phyloP scores from a whole-genome alignment of 2,888 invertebrate genomes.

The Trypoxylon attenuatum region DNA sequence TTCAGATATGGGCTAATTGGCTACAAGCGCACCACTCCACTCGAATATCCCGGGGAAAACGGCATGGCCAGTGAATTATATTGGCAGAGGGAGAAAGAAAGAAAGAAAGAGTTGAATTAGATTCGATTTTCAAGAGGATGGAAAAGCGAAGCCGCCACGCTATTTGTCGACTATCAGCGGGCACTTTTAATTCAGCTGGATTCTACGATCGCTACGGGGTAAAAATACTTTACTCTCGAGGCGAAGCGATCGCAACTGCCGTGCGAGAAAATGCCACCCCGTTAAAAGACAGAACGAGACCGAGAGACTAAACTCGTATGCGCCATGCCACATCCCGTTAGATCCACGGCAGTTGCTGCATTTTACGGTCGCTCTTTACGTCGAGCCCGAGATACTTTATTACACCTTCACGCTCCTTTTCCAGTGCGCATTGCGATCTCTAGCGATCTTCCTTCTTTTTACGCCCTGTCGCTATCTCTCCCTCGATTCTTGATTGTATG shows the following conservation, averaged over 20 bases:
- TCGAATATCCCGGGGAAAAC: too few species aligned
- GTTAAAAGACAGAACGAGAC: neutral
- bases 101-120: too few species aligned
- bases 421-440: neutral
- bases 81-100: too few species aligned
- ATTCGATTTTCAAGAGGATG: neutral
- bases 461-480: neutral
- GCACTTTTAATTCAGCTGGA: constrained; percentile 45
- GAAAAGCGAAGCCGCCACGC: neutral
- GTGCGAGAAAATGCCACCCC: neutral
- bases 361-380: constrained; percentile 53
- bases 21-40: too few species aligned
- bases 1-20: too few species aligned
- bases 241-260: constrained; percentile 9
- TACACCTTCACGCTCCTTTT: constrained; percentile 25
- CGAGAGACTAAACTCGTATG: constrained; percentile 35
- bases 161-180: constrained; percentile 31
- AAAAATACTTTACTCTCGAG: constrained; percentile 31
- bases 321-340: too few species aligned
- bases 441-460: neutral
- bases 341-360: constrained; percentile 40
- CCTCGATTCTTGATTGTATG: constrained; percentile 12
- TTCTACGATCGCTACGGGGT: constrained; percentile 41
- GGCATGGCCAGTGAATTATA: too few species aligned
- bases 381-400: constrained; percentile 46